A percentile compares a stretch with the other conserved stretches of the same genome.
Conservation (phyloP, 2,797 vertebrate species). For the Schizopygopsis pylzovi region DNA sequence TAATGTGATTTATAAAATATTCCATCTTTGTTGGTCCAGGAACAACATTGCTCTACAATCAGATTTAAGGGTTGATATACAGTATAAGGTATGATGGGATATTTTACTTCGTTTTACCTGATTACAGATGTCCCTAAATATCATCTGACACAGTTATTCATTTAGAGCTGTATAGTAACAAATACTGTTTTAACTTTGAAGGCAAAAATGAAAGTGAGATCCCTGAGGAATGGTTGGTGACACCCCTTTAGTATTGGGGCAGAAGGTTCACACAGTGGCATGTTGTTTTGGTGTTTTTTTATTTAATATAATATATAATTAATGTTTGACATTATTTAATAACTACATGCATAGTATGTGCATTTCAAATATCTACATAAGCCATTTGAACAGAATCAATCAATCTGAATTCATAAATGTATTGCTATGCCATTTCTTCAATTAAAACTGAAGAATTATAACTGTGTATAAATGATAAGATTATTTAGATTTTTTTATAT, state of each 20-base stretch:
- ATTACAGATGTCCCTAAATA: not conserved
- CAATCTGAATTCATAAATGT: not conserved
- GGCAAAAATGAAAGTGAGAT: not conserved
- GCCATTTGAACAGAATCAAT: not conserved
- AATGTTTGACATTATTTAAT: not conserved
- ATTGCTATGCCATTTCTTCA: not conserved
- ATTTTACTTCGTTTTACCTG: not conserved
- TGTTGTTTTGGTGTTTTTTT: not conserved
- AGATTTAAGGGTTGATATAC: not conserved
- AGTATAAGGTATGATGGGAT: not conserved
- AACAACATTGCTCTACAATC: slow-evolving; percentile 18
- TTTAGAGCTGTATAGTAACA: not conserved
- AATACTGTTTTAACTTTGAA: not conserved
- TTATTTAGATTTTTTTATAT: no score
- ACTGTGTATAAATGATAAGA: no score
- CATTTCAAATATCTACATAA: not conserved
- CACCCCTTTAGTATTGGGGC: not conserved
- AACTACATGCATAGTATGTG: not conserved
- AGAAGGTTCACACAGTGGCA: not conserved
- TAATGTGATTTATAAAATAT: slow-evolving; percentile 1
- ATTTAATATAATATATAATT: not conserved
- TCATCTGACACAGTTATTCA: not conserved
- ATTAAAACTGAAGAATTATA: not conserved
- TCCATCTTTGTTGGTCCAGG: slow-evolving; percentile 7
- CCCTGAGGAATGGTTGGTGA: not conserved